These are phyloP conservation scores for Polyodon spathula DNA, from an alignment of 2,113 vertebrate species.

Conservation along the genomic window DNA sequence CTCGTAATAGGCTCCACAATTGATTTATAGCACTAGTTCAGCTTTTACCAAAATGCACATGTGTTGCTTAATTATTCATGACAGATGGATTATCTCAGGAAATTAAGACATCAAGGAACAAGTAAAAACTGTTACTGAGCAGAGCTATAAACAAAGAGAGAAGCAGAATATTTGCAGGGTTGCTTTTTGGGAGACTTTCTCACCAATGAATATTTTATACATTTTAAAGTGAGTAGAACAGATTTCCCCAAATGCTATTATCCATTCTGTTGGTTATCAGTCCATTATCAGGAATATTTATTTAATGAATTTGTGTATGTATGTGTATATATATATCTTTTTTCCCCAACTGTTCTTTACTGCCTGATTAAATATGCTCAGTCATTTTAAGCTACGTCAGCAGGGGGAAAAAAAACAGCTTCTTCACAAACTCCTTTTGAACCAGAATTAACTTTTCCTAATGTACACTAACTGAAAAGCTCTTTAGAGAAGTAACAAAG, in stretches of 20 bases:
- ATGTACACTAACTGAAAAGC: background rate
- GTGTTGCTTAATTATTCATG: slow-evolving; percentile 58
- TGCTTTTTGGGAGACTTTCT: background rate
- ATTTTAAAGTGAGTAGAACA: slow-evolving; percentile 32
- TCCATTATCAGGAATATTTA: background rate
- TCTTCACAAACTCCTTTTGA: too few relatives aligned
- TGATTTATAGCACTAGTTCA: slow-evolving; percentile 50
- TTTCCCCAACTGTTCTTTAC: background rate
- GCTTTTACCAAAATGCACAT: slow-evolving; percentile 48
- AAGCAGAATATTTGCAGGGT: slow-evolving; percentile 21
- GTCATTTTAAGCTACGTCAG: background rate
- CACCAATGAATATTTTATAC: slow-evolving; percentile 5
- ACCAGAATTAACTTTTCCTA: background rate
- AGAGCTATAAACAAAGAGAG: slow-evolving; percentile 40
- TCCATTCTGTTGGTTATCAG: slow-evolving; percentile 23
- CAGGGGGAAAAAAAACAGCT: too few relatives aligned
- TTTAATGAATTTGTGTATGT: background rate
- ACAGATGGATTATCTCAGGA: slow-evolving; percentile 54
- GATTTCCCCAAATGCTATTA: slow-evolving; percentile 24
- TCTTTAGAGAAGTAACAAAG: background rate
- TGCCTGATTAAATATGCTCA: background rate
- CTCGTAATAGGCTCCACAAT: slow-evolving; percentile 39
- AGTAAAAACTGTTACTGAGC: slow-evolving; percentile 47
- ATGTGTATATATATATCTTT: background rate
- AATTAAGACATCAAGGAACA: slow-evolving; percentile 53